These are phyloP conservation scores for Hyalella azteca DNA, from an alignment of 2,888 invertebrate species.

Conservation along the genomic window DNA sequence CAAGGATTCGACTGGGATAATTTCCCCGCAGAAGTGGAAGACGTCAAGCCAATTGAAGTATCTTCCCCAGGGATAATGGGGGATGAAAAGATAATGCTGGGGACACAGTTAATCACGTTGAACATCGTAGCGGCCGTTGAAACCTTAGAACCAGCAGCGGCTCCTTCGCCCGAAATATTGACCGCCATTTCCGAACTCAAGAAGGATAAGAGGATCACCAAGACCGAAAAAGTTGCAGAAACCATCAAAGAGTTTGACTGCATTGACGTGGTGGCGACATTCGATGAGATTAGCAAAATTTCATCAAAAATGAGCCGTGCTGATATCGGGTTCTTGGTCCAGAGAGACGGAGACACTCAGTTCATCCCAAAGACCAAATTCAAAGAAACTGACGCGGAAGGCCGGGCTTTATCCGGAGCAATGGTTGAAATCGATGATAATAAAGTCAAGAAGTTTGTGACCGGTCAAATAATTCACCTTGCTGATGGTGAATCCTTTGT, in stretches of 20 bases:
- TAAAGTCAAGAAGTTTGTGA: conserved; percentile 56
- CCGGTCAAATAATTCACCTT: conserved; percentile 72
- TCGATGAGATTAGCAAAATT: conserved; percentile 46
- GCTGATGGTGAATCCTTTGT: conserved; percentile 69
- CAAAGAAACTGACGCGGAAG: conserved; percentile 34
- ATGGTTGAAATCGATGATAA: conserved; percentile 44
- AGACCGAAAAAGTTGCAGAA: conserved; percentile 48
- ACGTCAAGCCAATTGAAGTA: conserved; percentile 48
- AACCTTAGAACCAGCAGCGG: conserved; percentile 45
- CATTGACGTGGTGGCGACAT: conserved; percentile 43
- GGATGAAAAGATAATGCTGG: conserved; percentile 35
- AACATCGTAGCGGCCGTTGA: conserved; percentile 54
- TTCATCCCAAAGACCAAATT: conserved; percentile 41
- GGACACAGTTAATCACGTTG: conserved; percentile 41
- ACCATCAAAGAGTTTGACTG: conserved; percentile 40
- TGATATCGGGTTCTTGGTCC: conserved; percentile 48
- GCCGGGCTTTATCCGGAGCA: conserved; percentile 45
- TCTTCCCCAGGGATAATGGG: conserved; percentile 20
- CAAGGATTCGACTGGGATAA: conserved; percentile 54
- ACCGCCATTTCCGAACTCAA: conserved; percentile 40
- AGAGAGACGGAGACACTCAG: conserved; percentile 43
- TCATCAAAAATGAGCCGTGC: conserved; percentile 42
- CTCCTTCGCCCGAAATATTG: conserved; percentile 42
- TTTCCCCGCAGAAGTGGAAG: conserved; percentile 52
- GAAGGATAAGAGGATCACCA: conserved; percentile 39